These are phyloP conservation scores for Aselliscus stoliczkanus DNA, from an alignment of 2,797 vertebrate genomes.

Conservation along the genomic window DNA sequence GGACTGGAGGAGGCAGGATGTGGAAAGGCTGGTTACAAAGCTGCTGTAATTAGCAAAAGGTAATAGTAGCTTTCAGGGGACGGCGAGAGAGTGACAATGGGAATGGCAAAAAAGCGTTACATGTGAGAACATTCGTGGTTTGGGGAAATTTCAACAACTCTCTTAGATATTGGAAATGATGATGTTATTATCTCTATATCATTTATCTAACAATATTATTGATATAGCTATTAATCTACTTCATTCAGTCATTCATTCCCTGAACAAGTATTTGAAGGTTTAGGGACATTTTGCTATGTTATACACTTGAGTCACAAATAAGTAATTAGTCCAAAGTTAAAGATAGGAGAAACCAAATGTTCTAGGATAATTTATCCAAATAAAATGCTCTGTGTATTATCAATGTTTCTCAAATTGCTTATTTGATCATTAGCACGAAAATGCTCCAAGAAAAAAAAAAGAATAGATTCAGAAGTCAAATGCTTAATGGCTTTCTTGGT, in stretches of 20 bases:
- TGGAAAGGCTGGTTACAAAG: background rate
- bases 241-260: background rate
- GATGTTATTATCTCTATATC: background rate
- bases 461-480: background rate
- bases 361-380: background rate
- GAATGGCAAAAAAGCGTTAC: background rate
- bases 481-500: background rate
- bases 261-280: background rate
- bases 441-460: background rate
- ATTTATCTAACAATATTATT: background rate
- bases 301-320: background rate
- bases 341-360: background rate
- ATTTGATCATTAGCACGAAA: background rate
- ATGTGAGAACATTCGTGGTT: background rate
- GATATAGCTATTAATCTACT: background rate
- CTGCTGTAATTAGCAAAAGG: background rate
- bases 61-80: background rate
- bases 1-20: background rate
- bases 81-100: background rate
- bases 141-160: background rate
- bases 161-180: background rate
- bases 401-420: background rate
- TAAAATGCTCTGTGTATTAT: background rate
- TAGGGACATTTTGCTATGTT: background rate
- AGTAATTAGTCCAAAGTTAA: slow-evolving; percentile 17